Base-by-base conservation (phyloP, 2,888 invertebrate genomes). In the Drosophila paramelanica region DNA sequence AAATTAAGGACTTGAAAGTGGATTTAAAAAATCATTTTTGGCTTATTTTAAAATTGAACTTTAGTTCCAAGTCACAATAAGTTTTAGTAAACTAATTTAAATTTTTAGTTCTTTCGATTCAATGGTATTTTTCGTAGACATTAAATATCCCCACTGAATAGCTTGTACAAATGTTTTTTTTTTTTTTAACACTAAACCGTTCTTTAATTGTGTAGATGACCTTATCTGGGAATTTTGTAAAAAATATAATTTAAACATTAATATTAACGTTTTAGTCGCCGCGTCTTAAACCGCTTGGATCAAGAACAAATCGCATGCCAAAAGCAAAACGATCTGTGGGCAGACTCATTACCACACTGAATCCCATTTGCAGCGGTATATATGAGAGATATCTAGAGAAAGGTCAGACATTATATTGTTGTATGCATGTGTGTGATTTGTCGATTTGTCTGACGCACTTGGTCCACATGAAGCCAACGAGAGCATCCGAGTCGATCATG, bases 391-490 rank as follows among this genome's bases (percentile, higher is more conserved):
- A 82, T 77, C 92, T 92, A 66, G 3, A 76, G 70, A 77, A 72
- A 33, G 8, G 0, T 11, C 13, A n/a, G 17, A 3, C 5, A 53
- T 13, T 36, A 27, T n/a, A 36, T 10, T 14, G 1, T 4, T 20
- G 11, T 23, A 0, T 20, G 7, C 10, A n/a, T 4, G 11, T 31
- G 11, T 31, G 23, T 5, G 0, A 23, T 23, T 23, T 23, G 23
- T 23, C 4, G 4, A 23, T 23, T 23, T 23, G 23, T 23, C 33
- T 10, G 10, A 66, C 71, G n/a, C 73, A 92, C 92, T 90, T 91
- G 46, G 87, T 86, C 77, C 92, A 92, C 86, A 90, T 90, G 36
- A 92, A 90, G 27, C 92, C 92, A 46, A 92, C 90, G 1, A 91
- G 88, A 36, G 89, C 88, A 77, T 92, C 90, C 20, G 92, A 92